Evolutionary conservation across 2,113 vertebrate species (phyloP).

Genomic region (Ochotona curzoniae): DNA sequence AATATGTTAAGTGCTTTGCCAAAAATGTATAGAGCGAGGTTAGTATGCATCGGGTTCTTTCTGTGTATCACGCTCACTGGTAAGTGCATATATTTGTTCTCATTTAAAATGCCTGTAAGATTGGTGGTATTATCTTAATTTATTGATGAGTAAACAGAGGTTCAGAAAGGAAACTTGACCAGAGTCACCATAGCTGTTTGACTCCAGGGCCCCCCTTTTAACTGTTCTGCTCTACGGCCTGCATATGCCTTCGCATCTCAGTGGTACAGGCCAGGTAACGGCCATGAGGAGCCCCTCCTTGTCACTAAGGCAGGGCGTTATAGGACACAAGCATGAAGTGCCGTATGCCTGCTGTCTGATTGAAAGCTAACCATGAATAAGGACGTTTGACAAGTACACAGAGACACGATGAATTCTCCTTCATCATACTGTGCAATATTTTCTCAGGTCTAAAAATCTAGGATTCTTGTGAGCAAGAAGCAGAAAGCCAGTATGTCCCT

Average conservation of each 20-base stretch:
- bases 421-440: not conserved
- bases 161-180: not conserved
- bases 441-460: not conserved
- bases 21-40: not conserved
- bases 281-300: fast-evolving
- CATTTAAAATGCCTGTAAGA: not conserved
- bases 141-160: not conserved
- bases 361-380: not conserved
- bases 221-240: not conserved
- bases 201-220: not conserved
- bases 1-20: not conserved
- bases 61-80: not conserved
- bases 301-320: not conserved
- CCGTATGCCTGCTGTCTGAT: not conserved
- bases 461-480: not conserved
- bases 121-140: not conserved
- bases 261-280: not conserved
- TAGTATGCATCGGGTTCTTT: not conserved
- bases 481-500: not conserved
- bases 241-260: not conserved
- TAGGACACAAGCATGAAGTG: not conserved
- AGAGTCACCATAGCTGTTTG: not conserved
- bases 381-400: not conserved
- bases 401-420: not conserved
- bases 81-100: not conserved